phyloP scores from a whole-genome alignment of 2,888 invertebrate species.

The Drosophila quasianomalipes region DNA sequence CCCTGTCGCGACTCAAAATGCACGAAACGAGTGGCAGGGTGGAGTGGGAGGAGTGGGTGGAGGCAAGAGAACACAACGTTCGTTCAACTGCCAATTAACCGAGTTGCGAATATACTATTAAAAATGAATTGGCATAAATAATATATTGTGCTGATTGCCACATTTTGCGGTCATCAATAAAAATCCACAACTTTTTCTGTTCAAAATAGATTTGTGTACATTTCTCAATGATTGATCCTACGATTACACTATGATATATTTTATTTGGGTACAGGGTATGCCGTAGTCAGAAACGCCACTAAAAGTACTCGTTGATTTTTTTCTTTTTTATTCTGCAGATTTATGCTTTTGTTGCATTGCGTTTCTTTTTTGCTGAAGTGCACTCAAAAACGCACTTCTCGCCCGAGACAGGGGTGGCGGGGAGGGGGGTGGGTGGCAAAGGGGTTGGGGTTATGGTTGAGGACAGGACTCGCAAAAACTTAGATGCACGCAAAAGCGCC shows the following conservation, averaged over 20 bases:
- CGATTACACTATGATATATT: neutral
- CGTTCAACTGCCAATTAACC: neutral
- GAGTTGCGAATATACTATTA: neutral
- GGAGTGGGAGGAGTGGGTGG: too few relatives aligned
- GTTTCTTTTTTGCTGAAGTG: constrained; percentile 71
- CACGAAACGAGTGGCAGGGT: neutral
- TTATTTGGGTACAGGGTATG: neutral
- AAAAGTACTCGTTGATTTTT: neutral
- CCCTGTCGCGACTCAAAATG: neutral
- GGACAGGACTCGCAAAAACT: constrained; percentile 40
- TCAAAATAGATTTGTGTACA: too few relatives aligned
- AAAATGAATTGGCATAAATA: neutral
- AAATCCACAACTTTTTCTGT: too few relatives aligned
- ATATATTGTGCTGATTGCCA: neutral
- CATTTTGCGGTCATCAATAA: neutral
- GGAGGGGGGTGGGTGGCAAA: too few relatives aligned
- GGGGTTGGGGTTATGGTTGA: neutral
- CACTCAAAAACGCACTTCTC: constrained; percentile 78
- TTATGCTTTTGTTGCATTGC: constrained; percentile 67
- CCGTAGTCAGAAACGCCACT: neutral
- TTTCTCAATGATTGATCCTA: too few relatives aligned
- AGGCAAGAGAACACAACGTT: too few relatives aligned
- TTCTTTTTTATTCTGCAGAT: constrained; percentile 12
- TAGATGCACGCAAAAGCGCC: constrained; percentile 67
- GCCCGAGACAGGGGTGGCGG: constrained; percentile 11